Evolutionary conservation across 1,140 invertebrate species (phyloP), one percentile per base, ranked within the genome.

Genomic region (Anagrus nilaparvatae): DNA sequence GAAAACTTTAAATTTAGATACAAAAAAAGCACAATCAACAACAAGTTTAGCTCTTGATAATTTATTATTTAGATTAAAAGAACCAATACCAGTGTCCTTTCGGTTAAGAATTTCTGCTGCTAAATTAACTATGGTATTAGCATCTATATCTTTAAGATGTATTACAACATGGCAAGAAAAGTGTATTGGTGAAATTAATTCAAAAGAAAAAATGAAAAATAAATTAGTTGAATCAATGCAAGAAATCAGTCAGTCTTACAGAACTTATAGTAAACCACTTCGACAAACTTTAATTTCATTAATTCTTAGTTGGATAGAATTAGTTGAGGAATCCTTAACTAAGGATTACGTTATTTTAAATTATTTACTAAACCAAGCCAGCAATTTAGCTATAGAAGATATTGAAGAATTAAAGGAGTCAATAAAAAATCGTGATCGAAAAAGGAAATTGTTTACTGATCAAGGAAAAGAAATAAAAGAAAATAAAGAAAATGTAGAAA

Each of bases 121-220:
- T 0, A 64, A 64, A 25, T 45, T 65, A 1, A 58, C 55, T 0
- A 65, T 63, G 52, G 27, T 66, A 0, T 27, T 67, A 3, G 58
- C 57, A 2, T 69, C 63, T 0, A 47, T 69, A 38, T 55, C 62
- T 0, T 46, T 69, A 0, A 51, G 65, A 3, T 66, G 65, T n/a
- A 51, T 63, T 1, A 58, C 54, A 5, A 55, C 60, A 0, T 63
- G 64, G 54, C 58, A 58, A 16, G 43, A 46, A 3, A 58, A 60
- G 40, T 65, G 56, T 24, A 50, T 61, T 1, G 58, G 54, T 3
- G 54, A 59, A 4, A 9, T 5, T 7, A 21, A 33, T 12, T 28
- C 5, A 10, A 36, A 29, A 10, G 34, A 50, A 1, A 44, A 50
- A 18, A 59, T 67, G 13, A 60, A 63, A 24, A 43, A 25, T 0